Percentiles rank a stretch among this genome's conserved stretches.
phyloP scores from a whole-genome alignment of 2,888 invertebrate genomes.

The Meliscaeva auricollis region DNA sequence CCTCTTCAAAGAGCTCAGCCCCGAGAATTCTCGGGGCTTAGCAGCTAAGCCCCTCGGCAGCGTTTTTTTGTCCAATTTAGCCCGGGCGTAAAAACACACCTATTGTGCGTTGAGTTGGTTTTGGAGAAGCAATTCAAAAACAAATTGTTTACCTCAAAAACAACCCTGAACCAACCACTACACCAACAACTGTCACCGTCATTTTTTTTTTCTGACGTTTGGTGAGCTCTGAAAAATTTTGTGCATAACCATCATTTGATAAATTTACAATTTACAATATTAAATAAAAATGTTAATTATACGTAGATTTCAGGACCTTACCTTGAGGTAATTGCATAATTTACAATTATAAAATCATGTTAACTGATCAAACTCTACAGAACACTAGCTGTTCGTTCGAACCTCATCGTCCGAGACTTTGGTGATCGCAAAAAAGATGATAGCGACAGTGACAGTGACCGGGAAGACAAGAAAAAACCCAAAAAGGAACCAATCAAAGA shows the following conservation, averaged over 20 bases:
- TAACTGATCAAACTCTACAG: background rate
- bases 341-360: background rate
- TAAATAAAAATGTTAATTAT: slow-evolving; percentile 54
- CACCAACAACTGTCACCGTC: background rate
- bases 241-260: background rate
- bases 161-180: background rate
- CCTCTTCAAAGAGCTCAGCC: no score
- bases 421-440: slow-evolving; percentile 62
- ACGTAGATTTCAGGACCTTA: slow-evolving; percentile 5
- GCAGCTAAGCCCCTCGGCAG: no score
- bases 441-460: slow-evolving; percentile 62
- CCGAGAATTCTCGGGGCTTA: no score
- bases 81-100: no score
- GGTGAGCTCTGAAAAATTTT: background rate
- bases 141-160: background rate
- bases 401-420: slow-evolving; percentile 9
- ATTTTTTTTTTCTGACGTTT: background rate
- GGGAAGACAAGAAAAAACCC: slow-evolving; percentile 14
- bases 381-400: slow-evolving; percentile 33
- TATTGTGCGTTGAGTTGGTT: no score
- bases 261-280: background rate
- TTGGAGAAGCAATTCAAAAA: no score
- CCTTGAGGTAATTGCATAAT: slow-evolving; percentile 39
- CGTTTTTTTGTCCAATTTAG: no score
- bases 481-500: slow-evolving; percentile 32